Conservation (phyloP, 2,113 vertebrate genomes). For the Entomyzon cyanotis region DNA sequence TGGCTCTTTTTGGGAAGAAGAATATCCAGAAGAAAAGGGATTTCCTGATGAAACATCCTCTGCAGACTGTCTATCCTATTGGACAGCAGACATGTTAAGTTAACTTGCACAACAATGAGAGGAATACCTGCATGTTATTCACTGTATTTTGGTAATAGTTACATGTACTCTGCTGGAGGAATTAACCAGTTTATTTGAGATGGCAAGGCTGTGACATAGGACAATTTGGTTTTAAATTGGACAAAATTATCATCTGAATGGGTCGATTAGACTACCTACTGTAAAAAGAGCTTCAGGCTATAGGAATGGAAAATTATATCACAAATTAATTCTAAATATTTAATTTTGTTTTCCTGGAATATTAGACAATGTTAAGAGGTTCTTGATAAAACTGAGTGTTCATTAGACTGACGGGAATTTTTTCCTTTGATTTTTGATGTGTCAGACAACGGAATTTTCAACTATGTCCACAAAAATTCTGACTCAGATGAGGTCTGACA, state of each 20-base stretch:
- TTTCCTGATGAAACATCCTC: constrained; percentile 29
- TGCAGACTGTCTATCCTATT: constrained; percentile 43
- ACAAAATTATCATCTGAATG: background rate
- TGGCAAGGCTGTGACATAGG: background rate
- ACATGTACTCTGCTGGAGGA: background rate
- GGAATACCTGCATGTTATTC: background rate
- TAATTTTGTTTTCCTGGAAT: constrained; percentile 2
- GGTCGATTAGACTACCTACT: background rate
- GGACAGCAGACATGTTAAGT: background rate
- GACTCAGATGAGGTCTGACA: background rate
- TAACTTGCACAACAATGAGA: background rate
- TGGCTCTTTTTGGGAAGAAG: background rate
- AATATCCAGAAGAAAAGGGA: background rate
- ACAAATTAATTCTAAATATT: background rate
- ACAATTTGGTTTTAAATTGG: background rate
- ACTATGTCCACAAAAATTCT: background rate
- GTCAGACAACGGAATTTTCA: background rate
- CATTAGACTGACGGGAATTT: background rate
- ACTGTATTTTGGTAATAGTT: background rate
- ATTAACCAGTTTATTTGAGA: background rate
- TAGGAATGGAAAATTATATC: background rate
- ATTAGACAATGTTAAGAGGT: background rate
- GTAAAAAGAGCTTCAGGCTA: background rate
- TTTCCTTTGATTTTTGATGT: background rate
- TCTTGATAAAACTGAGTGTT: background rate